Percentiles rank a stretch among this genome's conserved stretches.
Conservation (phyloP, 2,888 invertebrate genomes). For the Drosophila mulleri region DNA sequence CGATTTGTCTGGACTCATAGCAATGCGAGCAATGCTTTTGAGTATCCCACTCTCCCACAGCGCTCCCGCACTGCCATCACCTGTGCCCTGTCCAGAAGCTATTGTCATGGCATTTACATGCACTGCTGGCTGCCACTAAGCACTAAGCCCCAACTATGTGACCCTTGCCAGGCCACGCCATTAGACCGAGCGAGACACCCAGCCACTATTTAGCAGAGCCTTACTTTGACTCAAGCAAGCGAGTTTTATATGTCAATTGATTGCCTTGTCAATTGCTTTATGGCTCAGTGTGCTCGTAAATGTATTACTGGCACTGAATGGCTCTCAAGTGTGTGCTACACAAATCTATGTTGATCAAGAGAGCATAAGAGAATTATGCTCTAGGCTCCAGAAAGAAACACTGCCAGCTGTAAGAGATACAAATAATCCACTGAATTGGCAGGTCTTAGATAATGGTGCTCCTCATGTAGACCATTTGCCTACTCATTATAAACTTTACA, state of each 20-base stretch:
- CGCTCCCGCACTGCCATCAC: background rate
- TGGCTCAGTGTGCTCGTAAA: constrained; percentile 72
- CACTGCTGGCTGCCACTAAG: constrained; percentile 75
- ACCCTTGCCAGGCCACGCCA: constrained; percentile 21
- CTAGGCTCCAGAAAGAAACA: background rate
- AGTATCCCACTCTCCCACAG: constrained; percentile 10
- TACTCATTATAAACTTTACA: background rate
- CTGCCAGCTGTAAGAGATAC: background rate
- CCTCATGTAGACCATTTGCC: background rate
- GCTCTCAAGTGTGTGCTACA: constrained; percentile 28
- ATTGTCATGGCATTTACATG: constrained; percentile 81
- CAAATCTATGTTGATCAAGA: constrained; percentile 12
- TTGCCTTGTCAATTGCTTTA: constrained; percentile 78
- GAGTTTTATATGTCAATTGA: constrained; percentile 65
- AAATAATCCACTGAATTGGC: background rate
- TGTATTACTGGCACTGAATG: constrained; percentile 51
- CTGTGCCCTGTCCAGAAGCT: constrained; percentile 25
- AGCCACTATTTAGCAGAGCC: constrained; percentile 47
- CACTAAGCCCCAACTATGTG: constrained; percentile 66
- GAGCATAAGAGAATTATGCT: constrained; percentile 3
- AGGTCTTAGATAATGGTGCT: background rate
- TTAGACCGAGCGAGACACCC: constrained; percentile 35
- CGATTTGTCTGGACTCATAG: constrained; percentile 42
- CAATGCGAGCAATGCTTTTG: constrained; percentile 56
- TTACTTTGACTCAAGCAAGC: constrained; percentile 63